Conservation (phyloP, 2,113 vertebrate species). For the Mionectes macconnelli region DNA sequence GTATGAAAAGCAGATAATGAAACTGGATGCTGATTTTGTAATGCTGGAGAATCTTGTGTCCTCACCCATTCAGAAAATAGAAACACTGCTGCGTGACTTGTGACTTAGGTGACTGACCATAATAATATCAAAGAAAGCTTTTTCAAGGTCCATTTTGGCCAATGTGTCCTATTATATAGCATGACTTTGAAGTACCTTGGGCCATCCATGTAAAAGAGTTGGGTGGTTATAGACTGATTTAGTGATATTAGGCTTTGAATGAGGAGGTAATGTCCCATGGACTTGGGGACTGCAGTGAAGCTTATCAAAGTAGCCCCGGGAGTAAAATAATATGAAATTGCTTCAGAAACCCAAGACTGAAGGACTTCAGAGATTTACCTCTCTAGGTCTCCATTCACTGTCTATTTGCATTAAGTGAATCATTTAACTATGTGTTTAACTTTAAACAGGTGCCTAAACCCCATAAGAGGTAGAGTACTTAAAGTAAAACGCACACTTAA, state of each 20-base stretch:
- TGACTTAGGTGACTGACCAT: neutral
- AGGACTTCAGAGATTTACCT: conserved; percentile 56
- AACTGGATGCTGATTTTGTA: neutral
- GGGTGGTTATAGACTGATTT: conserved; percentile 63
- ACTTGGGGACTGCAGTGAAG: conserved; percentile 28
- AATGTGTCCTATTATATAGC: conserved; percentile 1
- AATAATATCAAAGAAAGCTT: neutral
- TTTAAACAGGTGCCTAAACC: conserved; percentile 42
- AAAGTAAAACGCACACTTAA: neutral
- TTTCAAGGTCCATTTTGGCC: conserved; percentile 39
- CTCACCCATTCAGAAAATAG: neutral
- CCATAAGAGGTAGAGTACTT: neutral
- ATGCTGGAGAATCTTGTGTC: neutral
- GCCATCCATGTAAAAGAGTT: conserved; percentile 34
- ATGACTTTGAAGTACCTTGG: conserved; percentile 61
- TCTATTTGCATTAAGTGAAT: conserved; percentile 49
- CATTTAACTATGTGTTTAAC: conserved; percentile 44
- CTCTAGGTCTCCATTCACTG: conserved; percentile 32
- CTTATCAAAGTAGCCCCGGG: conserved; percentile 51
- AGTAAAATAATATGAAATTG: conserved; percentile 55
- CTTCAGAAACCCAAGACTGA: conserved; percentile 46
- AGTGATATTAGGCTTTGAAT: conserved; percentile 53
- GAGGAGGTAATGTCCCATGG: conserved; percentile 59
- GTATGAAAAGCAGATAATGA: neutral
- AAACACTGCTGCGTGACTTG: neutral